A percentile compares a stretch with the other conserved stretches of the same genome.
Conservation (phyloP, 2,888 invertebrate genomes). For the Netelia melanura region DNA sequence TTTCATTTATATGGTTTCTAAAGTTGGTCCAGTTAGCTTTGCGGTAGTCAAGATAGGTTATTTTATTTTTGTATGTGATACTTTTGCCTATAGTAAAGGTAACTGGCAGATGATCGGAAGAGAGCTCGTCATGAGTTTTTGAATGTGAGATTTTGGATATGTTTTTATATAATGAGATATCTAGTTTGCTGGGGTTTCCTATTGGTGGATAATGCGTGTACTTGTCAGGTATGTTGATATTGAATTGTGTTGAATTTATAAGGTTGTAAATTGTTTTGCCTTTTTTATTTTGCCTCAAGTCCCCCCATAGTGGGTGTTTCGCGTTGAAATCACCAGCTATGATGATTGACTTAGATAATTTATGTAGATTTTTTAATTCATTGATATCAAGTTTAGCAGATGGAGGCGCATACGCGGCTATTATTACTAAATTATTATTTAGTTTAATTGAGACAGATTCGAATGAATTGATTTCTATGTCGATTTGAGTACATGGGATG, state of each 20-base stretch:
- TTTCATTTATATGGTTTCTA: background rate
- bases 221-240: background rate
- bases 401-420: conserved; percentile 29
- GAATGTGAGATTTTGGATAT: background rate
- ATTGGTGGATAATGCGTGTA: conserved; percentile 3
- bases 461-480: background rate
- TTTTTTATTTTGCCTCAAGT: background rate
- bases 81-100: background rate
- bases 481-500: conserved; percentile 14
- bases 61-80: background rate
- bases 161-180: conserved; percentile 27
- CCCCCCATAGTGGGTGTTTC: conserved; percentile 26
- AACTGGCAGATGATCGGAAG: conserved; percentile 26
- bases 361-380: conserved; percentile 24
- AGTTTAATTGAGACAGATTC: background rate
- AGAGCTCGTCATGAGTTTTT: background rate
- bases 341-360: background rate
- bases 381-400: conserved; percentile 54
- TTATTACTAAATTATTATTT: conserved; percentile 10
- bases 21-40: conserved; percentile 34
- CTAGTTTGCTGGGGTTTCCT: conserved; percentile 41
- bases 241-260: background rate
- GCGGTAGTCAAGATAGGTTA: background rate
- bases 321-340: conserved; percentile 39
- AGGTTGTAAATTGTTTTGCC: conserved; percentile 13